Conservation (phyloP, 1,140 invertebrate species). For the Cotesia typhae region DNA sequence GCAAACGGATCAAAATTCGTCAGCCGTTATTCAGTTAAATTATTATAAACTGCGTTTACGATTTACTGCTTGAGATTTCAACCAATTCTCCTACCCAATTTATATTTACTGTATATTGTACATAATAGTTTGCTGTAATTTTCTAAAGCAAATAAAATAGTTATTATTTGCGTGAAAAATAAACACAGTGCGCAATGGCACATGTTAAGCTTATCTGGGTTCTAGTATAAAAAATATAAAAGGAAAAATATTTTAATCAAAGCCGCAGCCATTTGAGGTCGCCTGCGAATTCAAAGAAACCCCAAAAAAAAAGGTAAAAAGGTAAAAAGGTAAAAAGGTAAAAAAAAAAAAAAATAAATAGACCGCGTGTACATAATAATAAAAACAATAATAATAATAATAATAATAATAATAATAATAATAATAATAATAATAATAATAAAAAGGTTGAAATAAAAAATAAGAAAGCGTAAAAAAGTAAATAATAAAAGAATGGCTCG, state of each 20-base stretch:
- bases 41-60: background rate
- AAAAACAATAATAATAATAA: too few species aligned
- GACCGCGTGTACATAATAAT: too few species aligned
- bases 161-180: background rate
- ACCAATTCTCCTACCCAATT: too few species aligned
- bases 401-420: too few species aligned
- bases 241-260: constrained; percentile 18
- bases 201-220: background rate
- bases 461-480: background rate
- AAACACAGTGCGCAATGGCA: background rate
- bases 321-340: too few species aligned
- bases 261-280: constrained; percentile 14
- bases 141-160: background rate
- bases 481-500: constrained; percentile 9
- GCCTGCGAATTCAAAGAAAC: constrained; percentile 7
- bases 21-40: constrained; percentile 3
- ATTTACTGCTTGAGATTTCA: constrained; percentile 4
- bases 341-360: too few species aligned
- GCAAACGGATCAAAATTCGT: constrained; percentile 26
- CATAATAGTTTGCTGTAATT: background rate
- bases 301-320: too few species aligned
- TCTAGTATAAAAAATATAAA: constrained; percentile 2
- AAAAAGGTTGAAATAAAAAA: background rate
- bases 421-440: too few species aligned
- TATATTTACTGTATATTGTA: too few species aligned